Evolutionary conservation across 2,113 vertebrate genomes (phyloP).

Genomic region (Leuciscus idus): DNA sequence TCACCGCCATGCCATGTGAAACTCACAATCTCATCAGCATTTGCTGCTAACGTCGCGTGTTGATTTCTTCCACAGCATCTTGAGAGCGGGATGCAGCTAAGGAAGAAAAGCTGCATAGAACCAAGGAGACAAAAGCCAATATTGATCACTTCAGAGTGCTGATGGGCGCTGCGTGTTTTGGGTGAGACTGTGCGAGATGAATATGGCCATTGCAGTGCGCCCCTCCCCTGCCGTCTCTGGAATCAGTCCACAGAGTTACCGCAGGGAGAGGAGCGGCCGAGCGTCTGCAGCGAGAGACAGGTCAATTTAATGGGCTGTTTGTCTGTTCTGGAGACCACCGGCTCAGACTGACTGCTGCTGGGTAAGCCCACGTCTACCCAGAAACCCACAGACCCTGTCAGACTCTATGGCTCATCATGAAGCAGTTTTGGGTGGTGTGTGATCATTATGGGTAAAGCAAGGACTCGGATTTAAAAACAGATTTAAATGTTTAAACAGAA

Average conservation of each 20-base stretch:
- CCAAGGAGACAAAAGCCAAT: slow-evolving; percentile 3
- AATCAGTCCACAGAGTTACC: neutral
- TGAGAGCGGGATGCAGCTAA: neutral
- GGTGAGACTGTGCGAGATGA: slow-evolving; percentile 1
- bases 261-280: slow-evolving; percentile 30
- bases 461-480: neutral
- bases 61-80: neutral
- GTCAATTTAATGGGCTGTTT: slow-evolving; percentile 68
- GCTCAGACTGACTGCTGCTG: slow-evolving; percentile 61
- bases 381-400: slow-evolving; percentile 20
- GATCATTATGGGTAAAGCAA: neutral
- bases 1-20: neutral
- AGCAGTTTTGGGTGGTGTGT: neutral
- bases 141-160: slow-evolving; percentile 28
- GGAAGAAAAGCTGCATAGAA: neutral
- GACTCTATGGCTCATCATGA: neutral
- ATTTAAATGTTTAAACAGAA: neutral
- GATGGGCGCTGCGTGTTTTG: neutral
- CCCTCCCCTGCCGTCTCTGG: slow-evolving; percentile 10
- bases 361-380: slow-evolving; percentile 49
- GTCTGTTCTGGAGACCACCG: slow-evolving; percentile 66
- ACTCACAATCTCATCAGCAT: neutral
- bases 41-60: neutral
- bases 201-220: slow-evolving; percentile 29
- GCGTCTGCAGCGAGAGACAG: slow-evolving; percentile 27